Evolutionary conservation across 2,797 vertebrate species (phyloP), one percentile per base, ranked within the genome.

Genomic region (Lateolabrax maculatus): DNA sequence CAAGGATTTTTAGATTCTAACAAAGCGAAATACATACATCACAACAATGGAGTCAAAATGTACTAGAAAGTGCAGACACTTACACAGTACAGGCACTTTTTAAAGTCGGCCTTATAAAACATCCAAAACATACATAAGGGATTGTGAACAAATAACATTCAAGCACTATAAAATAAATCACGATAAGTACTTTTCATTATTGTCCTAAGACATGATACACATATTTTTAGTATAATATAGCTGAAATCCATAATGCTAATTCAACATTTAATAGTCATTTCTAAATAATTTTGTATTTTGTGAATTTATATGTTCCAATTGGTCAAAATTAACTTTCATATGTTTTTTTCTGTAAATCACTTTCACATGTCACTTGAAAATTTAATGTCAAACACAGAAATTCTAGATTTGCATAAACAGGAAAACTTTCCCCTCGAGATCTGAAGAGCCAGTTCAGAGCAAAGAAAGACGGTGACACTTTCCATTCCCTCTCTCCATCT

Each of bases 401-500:
- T 25, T 23, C 18, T 1, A 3, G 10, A 72, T 76, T 79, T 67
- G 53, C 71, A 79, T 72, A 34, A 46, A 71, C 10, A 46, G 41
- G 15, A 80, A 68, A 76, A 27, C 25, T 34, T 51, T 27, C 39
- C n/a, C 21, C n/a, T 49, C 2, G 46, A 44, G 49, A n/a, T n/a
- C 48, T 79, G 49, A 9, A 49, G 18, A 62, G 48, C 10, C 46
- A 31, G 52, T 71, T 83, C 57, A 64, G 43, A 60, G 49, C 5
- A 21, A 76, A 53, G 27, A 75, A 53, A 69, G 68, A 71, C 9
- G 43, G 57, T 37, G 74, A 78, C 84, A 10, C 74, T 71, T 68
- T 60, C 72, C 61, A 67, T 58, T 76, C 77, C 76, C 73, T n/a
- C 41, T 75, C 44, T 77, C 76, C 80, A 84, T 87, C 81, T 89